Base-by-base conservation (phyloP, 2,797 vertebrate species). In the Alcedo atthis region DNA sequence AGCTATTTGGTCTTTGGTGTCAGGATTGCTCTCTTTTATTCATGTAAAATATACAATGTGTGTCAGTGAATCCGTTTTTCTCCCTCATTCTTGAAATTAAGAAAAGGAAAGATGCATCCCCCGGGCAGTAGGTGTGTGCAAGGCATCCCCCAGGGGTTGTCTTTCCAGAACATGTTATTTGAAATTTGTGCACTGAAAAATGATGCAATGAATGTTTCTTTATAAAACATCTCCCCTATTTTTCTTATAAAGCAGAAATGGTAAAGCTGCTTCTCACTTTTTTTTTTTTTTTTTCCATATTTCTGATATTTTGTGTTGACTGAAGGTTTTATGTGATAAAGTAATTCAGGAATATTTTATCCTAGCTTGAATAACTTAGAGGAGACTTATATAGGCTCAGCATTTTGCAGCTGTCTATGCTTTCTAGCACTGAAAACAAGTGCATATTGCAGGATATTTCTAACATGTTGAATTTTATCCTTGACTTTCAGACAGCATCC, bases 1-100 rank as follows among this genome's bases (percentile, higher is more conserved):
- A 87, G 17, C 11, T 67, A 17, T 71, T 81, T 93, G 46, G 37
- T 81, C 24, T 51, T 15, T 3, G 2, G 5, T 25, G 6, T 53
- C 24, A 73, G 32, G 21, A n/a, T 68, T 91, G 28, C 48, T 90
- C 53, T 80, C 24, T 33, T 9, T 79, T 75, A 57, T 53, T 59
- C 14, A 37, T 8, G 12, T 45, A 25, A 83, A 81, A 78, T 33
- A n/a, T 0, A 2, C 7, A 37, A 15, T 0, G 0, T 48, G 30
- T 67, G 28, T 57, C 43, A 78, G 37, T 48, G 24, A 83, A 81
- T 57, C 33, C 1, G 24, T 62, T 85, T 48, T 68, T 58, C 17
- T 57, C 28, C 16, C 21, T 64, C 24, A 13, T 84, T 67, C 51
- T 80, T 33, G 46, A 77, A 84, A 89, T 28, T 2, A 81, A 49